Conservation (phyloP, 2,113 vertebrate genomes). For the Silurus meridionalis region DNA sequence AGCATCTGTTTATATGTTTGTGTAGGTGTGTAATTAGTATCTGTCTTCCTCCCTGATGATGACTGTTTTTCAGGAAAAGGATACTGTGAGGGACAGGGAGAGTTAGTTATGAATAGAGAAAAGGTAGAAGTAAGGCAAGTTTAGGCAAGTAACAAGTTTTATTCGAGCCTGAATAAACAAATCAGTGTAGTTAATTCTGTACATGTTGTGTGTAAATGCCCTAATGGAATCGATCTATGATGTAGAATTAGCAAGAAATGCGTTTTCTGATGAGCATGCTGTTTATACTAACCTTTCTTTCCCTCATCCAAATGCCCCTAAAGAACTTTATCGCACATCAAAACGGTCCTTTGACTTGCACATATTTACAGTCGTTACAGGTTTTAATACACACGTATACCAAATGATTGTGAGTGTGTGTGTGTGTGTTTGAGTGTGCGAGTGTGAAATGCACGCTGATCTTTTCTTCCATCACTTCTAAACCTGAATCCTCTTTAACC, state of each 20-base stretch:
- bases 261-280: conserved; percentile 12
- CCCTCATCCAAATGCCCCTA: background rate
- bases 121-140: background rate
- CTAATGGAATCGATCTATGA: conserved; percentile 28
- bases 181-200: background rate
- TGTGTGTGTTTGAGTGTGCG: background rate
- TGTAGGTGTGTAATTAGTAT: background rate
- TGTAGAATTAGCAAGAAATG: conserved; percentile 14
- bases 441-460: conserved; percentile 31
- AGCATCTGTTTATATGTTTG: conserved; percentile 10
- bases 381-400: background rate
- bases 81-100: background rate
- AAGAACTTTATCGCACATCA: background rate
- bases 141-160: background rate
- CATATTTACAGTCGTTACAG: conserved; percentile 4
- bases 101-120: background rate
- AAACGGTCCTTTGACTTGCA: background rate
- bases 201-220: conserved; percentile 12
- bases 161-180: background rate
- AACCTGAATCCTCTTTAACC: conserved; percentile 41
- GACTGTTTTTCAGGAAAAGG: background rate
- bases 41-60: background rate
- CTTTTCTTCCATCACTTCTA: conserved; percentile 17
- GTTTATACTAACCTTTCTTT: conserved; percentile 15
- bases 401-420: background rate